Conservation (phyloP, 2,113 vertebrate species). For the Lepus timidus region DNA sequence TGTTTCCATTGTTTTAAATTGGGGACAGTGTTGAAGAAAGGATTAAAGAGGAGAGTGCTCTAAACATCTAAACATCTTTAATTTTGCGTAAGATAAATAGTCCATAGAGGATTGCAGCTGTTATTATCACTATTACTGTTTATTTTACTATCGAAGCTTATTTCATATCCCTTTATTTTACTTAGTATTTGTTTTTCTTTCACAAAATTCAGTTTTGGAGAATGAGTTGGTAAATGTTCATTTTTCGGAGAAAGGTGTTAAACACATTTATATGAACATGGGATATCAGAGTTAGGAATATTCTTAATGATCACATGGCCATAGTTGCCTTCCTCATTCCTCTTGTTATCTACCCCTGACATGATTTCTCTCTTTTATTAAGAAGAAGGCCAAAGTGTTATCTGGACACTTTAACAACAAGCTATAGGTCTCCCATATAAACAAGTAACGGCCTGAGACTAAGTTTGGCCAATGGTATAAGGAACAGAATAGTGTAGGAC, state of each 20-base stretch:
- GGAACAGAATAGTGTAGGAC: no score
- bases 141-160: not conserved
- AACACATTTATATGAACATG: not conserved
- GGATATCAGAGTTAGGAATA: not conserved
- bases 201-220: not conserved
- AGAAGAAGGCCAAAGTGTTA: not conserved
- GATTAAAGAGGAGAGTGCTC: not conserved
- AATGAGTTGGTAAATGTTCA: no score
- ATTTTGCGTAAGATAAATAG: not conserved
- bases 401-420: not conserved
- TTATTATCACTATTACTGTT: not conserved
- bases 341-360: no score
- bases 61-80: not conserved
- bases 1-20: not conserved
- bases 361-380: no score
- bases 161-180: not conserved
- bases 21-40: not conserved
- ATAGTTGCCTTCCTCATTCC: no score
- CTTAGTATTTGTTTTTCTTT: not conserved
- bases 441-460: accelerated
- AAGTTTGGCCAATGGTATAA: no score
- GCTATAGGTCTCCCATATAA: not conserved
- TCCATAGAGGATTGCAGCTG: not conserved
- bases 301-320: not conserved
- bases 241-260: not conserved